A percentile compares a stretch with the other conserved stretches of the same genome.
Evolutionary conservation across 2,888 invertebrate species (phyloP).

Genomic region (Agonum fuliginosum): DNA sequence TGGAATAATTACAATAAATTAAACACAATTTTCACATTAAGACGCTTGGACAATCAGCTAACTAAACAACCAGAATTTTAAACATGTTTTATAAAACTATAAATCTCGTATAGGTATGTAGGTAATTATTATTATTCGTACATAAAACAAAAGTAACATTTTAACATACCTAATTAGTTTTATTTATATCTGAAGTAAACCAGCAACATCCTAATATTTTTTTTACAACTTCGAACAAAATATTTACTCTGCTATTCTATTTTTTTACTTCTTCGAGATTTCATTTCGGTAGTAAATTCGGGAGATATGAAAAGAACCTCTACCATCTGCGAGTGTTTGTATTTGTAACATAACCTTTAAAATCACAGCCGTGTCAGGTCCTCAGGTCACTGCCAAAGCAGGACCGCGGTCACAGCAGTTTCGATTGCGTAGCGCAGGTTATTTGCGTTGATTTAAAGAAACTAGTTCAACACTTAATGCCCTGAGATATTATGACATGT

Average conservation of each 20-base stretch:
- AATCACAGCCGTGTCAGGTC: slow-evolving; percentile 12
- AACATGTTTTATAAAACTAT: no score
- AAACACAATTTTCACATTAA: no score
- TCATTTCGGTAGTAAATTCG: slow-evolving; percentile 9
- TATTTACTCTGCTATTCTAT: not conserved
- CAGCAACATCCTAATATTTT: not conserved
- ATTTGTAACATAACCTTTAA: slow-evolving; percentile 27
- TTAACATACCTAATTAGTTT: no score
- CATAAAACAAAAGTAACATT: no score
- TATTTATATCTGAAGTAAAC: not conserved
- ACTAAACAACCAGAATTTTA: no score
- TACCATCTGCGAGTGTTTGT: slow-evolving; percentile 14
- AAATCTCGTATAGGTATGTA: no score
- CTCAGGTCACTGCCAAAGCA: slow-evolving; percentile 32
- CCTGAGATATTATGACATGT: not conserved
- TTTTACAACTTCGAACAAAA: not conserved
- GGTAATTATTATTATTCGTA: no score
- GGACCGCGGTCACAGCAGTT: no score
- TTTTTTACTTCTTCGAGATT: not conserved
- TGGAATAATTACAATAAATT: no score
- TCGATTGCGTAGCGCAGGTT: no score
- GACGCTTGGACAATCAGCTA: no score
- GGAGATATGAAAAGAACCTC: slow-evolving; percentile 7
- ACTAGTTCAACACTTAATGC: not conserved
- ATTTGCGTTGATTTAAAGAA: not conserved